Percentiles rank a stretch among this genome's conserved stretches.
These are phyloP conservation scores for Tenebrosternarchus preto DNA, from an alignment of 2,113 vertebrate species.

Conservation along the genomic window DNA sequence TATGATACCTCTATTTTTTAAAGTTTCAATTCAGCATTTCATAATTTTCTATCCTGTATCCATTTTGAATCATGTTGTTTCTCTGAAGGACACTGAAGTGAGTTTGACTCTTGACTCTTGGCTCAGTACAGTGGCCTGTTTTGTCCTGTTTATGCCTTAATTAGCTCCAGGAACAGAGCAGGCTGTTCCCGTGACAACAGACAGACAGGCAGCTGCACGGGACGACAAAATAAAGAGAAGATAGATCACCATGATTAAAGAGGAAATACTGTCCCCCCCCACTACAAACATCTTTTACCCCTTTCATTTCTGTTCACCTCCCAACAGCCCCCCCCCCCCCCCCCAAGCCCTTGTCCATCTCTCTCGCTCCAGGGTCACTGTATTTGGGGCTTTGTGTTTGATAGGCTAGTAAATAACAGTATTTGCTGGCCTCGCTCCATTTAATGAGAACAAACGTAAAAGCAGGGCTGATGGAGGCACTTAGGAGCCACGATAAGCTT, in stretches of 20 bases:
- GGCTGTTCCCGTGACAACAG: slow-evolving; percentile 28
- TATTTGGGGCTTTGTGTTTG: slow-evolving; percentile 5
- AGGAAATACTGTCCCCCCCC: slow-evolving; percentile 7
- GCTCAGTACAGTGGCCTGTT: not conserved
- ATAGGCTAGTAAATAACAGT: slow-evolving; percentile 42
- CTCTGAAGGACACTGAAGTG: not conserved
- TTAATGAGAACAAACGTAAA: slow-evolving; percentile 44
- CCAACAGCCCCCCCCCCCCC: no score
- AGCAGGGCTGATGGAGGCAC: not conserved
- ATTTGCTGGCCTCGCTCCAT: slow-evolving; percentile 43
- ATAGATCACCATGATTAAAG: slow-evolving; percentile 44
- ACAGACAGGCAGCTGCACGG: slow-evolving; percentile 32
- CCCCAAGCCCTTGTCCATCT: not conserved
- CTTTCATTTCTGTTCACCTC: no score
- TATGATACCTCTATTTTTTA: not conserved
- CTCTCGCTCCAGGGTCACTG: not conserved
- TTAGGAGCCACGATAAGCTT: slow-evolving; percentile 1
- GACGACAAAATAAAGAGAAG: slow-evolving; percentile 35
- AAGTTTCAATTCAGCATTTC: not conserved
- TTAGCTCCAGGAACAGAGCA: slow-evolving; percentile 31
- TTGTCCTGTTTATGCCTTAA: slow-evolving; percentile 22
- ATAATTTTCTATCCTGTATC: no score
- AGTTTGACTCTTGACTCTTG: slow-evolving; percentile 6
- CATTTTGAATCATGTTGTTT: not conserved
- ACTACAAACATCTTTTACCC: slow-evolving; percentile 23